phyloP scores from a whole-genome alignment of 2,888 invertebrate genomes.

The Zonitis immaculata region DNA sequence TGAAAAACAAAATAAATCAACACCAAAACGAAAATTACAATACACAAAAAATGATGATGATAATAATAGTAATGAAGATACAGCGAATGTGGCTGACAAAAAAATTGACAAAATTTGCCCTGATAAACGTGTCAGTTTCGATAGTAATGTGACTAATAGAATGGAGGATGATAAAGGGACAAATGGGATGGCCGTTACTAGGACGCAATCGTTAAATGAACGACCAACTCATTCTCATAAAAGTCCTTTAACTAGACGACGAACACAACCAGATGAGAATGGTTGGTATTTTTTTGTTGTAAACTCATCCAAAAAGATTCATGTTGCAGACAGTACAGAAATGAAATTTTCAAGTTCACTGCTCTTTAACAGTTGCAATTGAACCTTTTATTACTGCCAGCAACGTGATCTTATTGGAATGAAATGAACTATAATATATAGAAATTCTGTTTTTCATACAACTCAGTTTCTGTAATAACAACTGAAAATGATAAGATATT shows the following conservation, averaged over 20 bases:
- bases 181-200: conserved; percentile 12
- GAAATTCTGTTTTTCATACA: too few relatives aligned
- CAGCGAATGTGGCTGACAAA: not conserved
- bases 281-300: conserved; percentile 9
- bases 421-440: too few relatives aligned
- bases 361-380: too few relatives aligned
- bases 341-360: too few relatives aligned
- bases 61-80: conserved; percentile 1
- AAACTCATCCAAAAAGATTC: too few relatives aligned
- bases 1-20: conserved; percentile 22
- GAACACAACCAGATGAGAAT: not conserved
- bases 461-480: too few relatives aligned
- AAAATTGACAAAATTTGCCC: conserved; percentile 12
- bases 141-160: conserved; percentile 21
- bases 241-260: not conserved
- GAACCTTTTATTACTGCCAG: too few relatives aligned
- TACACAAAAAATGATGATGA: conserved; percentile 5
- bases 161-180: conserved; percentile 2
- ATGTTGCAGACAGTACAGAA: too few relatives aligned
- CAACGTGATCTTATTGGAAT: too few relatives aligned
- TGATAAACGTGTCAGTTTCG: conserved; percentile 38
- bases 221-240: conserved; percentile 6
- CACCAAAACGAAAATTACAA: conserved; percentile 15
- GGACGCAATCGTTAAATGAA: conserved; percentile 25
- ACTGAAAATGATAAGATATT: too few relatives aligned